These are phyloP conservation scores for Bruchidius siliquastri DNA, from an alignment of 2,888 invertebrate species.

Conservation along the genomic window DNA sequence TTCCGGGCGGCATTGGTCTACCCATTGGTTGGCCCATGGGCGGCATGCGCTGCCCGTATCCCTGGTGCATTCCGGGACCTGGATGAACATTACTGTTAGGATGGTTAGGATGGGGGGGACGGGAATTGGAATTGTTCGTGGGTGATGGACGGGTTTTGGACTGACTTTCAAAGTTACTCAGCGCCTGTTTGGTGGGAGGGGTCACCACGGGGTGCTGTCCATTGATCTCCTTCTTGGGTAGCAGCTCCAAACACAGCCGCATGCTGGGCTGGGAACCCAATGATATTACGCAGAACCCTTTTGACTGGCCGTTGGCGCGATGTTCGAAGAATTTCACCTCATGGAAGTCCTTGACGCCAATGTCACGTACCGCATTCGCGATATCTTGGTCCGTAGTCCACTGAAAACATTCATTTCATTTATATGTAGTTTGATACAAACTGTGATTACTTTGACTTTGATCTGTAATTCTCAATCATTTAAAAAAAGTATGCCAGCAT, in stretches of 20 bases:
- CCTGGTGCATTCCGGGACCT: constrained; percentile 47
- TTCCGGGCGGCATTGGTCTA: constrained; percentile 51
- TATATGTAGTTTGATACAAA: too few relatives aligned
- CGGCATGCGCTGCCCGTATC: constrained; percentile 53
- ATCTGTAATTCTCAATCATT: too few relatives aligned
- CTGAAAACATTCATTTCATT: constrained; percentile 59
- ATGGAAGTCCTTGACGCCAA: constrained; percentile 89
- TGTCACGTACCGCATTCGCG: constrained; percentile 78
- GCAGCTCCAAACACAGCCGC: constrained; percentile 83
- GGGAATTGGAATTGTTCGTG: constrained; percentile 58
- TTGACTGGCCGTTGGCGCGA: constrained; percentile 96
- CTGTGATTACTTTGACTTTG: too few relatives aligned
- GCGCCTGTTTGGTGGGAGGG: constrained; percentile 86
- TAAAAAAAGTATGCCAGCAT: too few relatives aligned
- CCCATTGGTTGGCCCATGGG: constrained; percentile 48
- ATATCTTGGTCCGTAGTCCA: constrained; percentile 98
- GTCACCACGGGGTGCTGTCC: constrained; percentile 94
- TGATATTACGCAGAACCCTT: constrained; percentile 95
- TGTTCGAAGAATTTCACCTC: constrained; percentile 99
- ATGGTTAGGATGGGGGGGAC: constrained; percentile 59
- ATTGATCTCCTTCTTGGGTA: constrained; percentile 93
- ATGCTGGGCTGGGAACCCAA: constrained; percentile 90
- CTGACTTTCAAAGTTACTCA: constrained; percentile 85
- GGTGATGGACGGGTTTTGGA: constrained; percentile 85
- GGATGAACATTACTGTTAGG: constrained; percentile 55